These are phyloP conservation scores for Pachypsylla venusta DNA, from an alignment of 1,140 invertebrate species.

Conservation along the genomic window DNA sequence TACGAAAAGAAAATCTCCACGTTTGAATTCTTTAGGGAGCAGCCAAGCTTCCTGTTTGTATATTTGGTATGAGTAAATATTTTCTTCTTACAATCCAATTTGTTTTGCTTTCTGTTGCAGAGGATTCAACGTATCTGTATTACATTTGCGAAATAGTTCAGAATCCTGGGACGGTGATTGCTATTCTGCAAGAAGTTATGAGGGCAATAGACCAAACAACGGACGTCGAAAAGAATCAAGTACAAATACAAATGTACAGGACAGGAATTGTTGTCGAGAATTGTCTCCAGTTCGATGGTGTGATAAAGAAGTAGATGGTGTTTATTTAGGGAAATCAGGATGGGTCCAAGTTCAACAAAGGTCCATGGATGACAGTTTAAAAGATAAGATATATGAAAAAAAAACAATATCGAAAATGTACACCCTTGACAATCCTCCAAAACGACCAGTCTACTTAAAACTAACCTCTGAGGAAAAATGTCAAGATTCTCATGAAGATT, in stretches of 20 bases:
- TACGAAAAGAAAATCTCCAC: no score
- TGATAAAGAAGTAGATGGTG: constrained; percentile 41
- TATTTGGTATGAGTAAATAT: no score
- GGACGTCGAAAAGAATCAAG: constrained; percentile 10
- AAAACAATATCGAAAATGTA: not conserved
- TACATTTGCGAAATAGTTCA: constrained; percentile 38
- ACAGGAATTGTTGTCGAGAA: constrained; percentile 32
- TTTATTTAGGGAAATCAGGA: constrained; percentile 39
- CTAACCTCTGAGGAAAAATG: not conserved
- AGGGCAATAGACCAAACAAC: not conserved
- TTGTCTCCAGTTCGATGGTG: constrained; percentile 43
- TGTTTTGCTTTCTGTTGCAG: constrained; percentile 31
- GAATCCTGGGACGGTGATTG: constrained; percentile 34
- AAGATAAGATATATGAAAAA: not conserved
- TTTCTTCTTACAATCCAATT: no score
- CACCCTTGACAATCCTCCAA: not conserved
- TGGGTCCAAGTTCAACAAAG: constrained; percentile 43
- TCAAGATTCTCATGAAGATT: constrained; percentile 23
- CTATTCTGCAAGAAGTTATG: constrained; percentile 14
- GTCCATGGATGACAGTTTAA: constrained; percentile 35
- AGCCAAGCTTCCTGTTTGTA: no score
- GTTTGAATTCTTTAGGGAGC: no score
- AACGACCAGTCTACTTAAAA: not conserved
- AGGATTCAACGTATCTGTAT: constrained; percentile 38
- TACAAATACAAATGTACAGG: not conserved